Evolutionary conservation across 30 jellyfish, hydroid and myxozoan species (phyloP), one percentile per base, ranked within the genome.

Genomic region (Cassiopea xamachana): DNA sequence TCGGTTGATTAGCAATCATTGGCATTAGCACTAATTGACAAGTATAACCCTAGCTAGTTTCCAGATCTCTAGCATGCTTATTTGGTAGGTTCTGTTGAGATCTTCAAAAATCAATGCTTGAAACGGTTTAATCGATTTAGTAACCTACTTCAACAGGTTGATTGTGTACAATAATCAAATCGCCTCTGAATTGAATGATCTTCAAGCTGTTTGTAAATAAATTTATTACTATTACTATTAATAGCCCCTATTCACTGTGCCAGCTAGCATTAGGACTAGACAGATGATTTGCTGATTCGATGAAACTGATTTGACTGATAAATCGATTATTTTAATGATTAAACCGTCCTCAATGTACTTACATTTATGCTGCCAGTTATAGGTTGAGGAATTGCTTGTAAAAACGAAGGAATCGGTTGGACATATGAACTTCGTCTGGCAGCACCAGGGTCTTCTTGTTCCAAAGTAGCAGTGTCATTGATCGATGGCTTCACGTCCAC

Each of bases 371-470:
- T 51, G 55, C 9, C 13, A 1, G 80, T 45, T 10, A 48, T 79
- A 1, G 76, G 39, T 4, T 14, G 43, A 15, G 19, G 48, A n/a
- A 46, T 16, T 44, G 87, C 61, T 46, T 85, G 79, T 59, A 68
- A 60, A 64, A 85, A 85, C 1, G 93, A 58, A 43, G 93, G 93
- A 51, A 85, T 62, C 13, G 88, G 87, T 60, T 85, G 93, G n/a
- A 84, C 85, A 4, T 49, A 85, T 77, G 87, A 74, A 5, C 18
- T 1, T 27, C 82, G 15, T 61, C 50, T 85, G 27, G 51, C 62
- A 6, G 92, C 44, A 1, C 68, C 44, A 45, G 78, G 17, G 7
- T 17, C 77, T 15, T 46, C 84, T 17, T 84, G 85, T 5, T 48
- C 60, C 17, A 3, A 15, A 9, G 10, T 9, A 68, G 1, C 17